Base-by-base conservation (phyloP, 2,888 invertebrate genomes). In the Elysia crispata region DNA sequence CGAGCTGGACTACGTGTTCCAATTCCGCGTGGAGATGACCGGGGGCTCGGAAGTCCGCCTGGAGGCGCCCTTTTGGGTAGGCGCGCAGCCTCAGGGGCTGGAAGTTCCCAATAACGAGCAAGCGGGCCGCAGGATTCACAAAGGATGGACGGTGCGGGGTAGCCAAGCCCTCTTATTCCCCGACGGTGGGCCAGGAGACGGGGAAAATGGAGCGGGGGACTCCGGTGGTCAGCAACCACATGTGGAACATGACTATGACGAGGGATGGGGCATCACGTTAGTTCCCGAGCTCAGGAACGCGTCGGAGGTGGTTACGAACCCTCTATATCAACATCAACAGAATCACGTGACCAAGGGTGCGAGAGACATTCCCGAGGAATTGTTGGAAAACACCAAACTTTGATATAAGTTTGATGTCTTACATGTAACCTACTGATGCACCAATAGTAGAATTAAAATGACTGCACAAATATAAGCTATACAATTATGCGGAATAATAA, bases 11-110 rank as follows among this genome's bases (percentile, higher is more conserved):
- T 92, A 92, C 80, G 80, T 86, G 49, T 88, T 92, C 78, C 88
- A 89, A 81, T 91, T 91, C 81, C 81, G 87, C n/a, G 87, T 91
- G 15, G 91, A 92, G 79, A 80, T 91, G 5, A 85, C 88, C 0
- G 88, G 88, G 1, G 87, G 88, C 0, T 86, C 86, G n/a, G 90
- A 90, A 57, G 69, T 91, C 15, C 84, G 79, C 41, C 73, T 88
- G 31, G 88, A 88, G 79, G 82, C 89, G n/a, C 92, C 92, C 13
- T 90, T 73, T 82, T 86, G 57, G 33, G 86, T 92, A 23, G 92
- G 91, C 25, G 87, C 90, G 41, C 82, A 85, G 50, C 86, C 87
- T 8, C 85, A 83, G 18, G 88, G 86, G 1, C 82, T 87, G 13
- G 88, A 86, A 78, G 23, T 87, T 15, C 87, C 86, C 8, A 79